Evolutionary conservation across 2,797 vertebrate species (phyloP), one percentile per base, ranked within the genome.

Genomic region (Sitta carolinensis): DNA sequence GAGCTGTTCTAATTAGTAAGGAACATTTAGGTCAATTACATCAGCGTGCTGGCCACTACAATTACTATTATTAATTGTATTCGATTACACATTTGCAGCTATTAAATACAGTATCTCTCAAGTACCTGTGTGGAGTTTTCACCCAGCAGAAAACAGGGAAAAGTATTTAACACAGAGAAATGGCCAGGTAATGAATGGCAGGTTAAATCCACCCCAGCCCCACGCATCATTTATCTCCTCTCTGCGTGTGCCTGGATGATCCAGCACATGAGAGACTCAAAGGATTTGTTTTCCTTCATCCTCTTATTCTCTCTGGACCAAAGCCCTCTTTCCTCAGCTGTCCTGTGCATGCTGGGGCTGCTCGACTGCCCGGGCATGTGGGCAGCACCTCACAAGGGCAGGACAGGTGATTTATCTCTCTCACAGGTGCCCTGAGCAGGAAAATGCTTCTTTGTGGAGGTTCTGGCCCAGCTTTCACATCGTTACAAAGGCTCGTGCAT

Each of bases 1-100:
- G n/a, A 78, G 87, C 48, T 85, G 79, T 48, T 87, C 84, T 87
- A 93, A 94, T 94, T 92, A 96, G 87, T 16, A 11, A 63, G 74
- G 82, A 90, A 84, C 84, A 76, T 89, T 96, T 62, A 83, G 89
- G 95, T 81, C 89, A 96, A 94, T 96, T 90, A 91, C 64, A 77
- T 14, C 45, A 54, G 66, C 3, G 5, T 90, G 78, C 90, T 93
- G 83, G 64, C 81, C 82, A 69, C 87, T 59, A 48, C 87, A 92
- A 58, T 93, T 78, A 70, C 89, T 77, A 11, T 75, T 95, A 95
- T 94, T 94, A 96, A 96, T 93, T 87, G 81, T 27, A 62, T 81
- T 97, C 21, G 54, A 89, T 94, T 85, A 17, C 81, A 72, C 90
- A 75, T 89, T 93, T 95, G 58, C 51, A 85, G 11, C 94, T 86